Evolutionary conservation across 2,113 vertebrate genomes (phyloP), one percentile per base, ranked within the genome.

Genomic region (Lanius ludovicianus): DNA sequence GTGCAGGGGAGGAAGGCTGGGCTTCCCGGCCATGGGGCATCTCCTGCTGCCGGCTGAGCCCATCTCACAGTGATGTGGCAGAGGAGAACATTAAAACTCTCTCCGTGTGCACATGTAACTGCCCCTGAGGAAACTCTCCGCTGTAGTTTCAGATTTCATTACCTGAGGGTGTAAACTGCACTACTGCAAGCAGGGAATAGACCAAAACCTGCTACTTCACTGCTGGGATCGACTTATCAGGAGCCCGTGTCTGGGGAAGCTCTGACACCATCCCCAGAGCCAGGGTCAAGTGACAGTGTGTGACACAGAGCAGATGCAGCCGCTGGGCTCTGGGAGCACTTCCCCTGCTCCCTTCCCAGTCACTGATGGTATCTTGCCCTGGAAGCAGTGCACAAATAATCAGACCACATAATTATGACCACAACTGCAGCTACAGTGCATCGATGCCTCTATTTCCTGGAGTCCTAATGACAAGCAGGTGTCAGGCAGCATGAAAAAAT

Each of bases 211-310:
- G 12, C 56, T 7, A 0, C 44, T 50, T 31, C 47, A 1, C 20
- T 50, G 68, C 35, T 55, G 81, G 21, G 47, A 39, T 1, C 47
- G 78, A 21, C 17, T 65, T 15, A 4, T 1, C 47, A 15, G 68
- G 37, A 80, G 23, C 13, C 41, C 20, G 50, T 28, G 55, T 12
- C 27, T 17, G 88, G 39, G 69, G 75, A 31, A 33, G 35, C 33
- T 24, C 13, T 33, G 79, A 37, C 33, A 4, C 24, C 9, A 62
- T 12, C 56, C 69, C 89, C 82, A 50, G 56, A 3, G 52, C 33
- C 0, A 3, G 41, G 41, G 8, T 10, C 3, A 4, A 21, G 44
- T 3, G 69, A 5, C 2, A 4, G 17, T 0, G 74, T 46, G 89
- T 35, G 84, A 39, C 31, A 63, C 71, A 5, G 76, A 50, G 79